phyloP scores from a whole-genome alignment of 2,888 invertebrate species.

The Synergus umbraculus region DNA sequence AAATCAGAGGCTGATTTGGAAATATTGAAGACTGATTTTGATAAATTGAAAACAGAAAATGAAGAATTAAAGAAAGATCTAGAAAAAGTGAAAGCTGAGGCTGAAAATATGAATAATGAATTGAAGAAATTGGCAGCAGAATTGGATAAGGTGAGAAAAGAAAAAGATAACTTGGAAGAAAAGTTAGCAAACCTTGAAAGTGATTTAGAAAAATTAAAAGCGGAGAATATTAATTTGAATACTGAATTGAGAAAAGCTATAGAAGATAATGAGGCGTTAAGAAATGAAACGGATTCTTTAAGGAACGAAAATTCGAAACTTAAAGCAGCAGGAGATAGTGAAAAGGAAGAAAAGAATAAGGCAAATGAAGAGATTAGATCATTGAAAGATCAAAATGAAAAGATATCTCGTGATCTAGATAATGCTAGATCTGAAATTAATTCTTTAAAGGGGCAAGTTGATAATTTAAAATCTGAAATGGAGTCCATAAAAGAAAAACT shows the following conservation, averaged over 20 bases:
- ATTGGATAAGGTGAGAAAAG: constrained; percentile 42
- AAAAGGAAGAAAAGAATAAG: constrained; percentile 40
- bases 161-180: constrained; percentile 40
- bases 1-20: constrained; percentile 29
- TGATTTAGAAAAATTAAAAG: constrained; percentile 46
- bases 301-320: constrained; percentile 51
- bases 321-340: constrained; percentile 48
- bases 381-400: constrained; percentile 24
- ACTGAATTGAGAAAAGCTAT: constrained; percentile 52
- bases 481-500: neutral
- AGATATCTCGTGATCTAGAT: constrained; percentile 24
- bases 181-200: constrained; percentile 30
- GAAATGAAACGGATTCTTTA: constrained; percentile 39
- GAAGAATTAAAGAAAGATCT: neutral
- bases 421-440: constrained; percentile 30
- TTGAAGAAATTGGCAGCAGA: constrained; percentile 47
- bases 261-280: constrained; percentile 43
- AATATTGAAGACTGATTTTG: neutral
- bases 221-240: constrained; percentile 54
- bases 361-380: constrained; percentile 30
- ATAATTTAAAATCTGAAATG: constrained; percentile 5
- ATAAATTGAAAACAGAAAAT: constrained; percentile 15
- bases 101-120: constrained; percentile 41
- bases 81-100: neutral
- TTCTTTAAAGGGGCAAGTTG: neutral